These are phyloP conservation scores for Axis porcinus DNA, from an alignment of 2,113 vertebrate species.

Conservation along the genomic window DNA sequence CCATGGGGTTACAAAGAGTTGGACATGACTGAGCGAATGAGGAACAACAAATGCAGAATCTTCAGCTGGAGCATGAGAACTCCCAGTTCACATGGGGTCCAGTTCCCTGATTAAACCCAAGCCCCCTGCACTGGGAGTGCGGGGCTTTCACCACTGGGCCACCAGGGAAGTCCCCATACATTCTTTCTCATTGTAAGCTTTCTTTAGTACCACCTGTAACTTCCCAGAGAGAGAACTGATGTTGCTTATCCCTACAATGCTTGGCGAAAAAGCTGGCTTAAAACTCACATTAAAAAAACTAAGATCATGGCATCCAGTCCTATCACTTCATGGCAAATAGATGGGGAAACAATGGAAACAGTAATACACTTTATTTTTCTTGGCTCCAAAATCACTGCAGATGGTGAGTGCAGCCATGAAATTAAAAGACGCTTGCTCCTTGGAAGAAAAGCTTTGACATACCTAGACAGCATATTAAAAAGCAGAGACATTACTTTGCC, in stretches of 20 bases:
- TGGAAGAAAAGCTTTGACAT: not conserved
- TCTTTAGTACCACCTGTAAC: not conserved
- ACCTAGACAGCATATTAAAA: not conserved
- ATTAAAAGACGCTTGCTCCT: not conserved
- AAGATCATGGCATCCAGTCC: not conserved
- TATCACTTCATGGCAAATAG: not conserved
- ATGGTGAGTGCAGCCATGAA: not conserved
- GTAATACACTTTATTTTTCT: not conserved
- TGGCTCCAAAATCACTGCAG: not conserved
- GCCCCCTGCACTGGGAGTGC: not conserved
- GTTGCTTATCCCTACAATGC: not conserved
- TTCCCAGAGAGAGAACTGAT: not conserved
- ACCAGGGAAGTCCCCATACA: not conserved
- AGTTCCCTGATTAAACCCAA: not conserved
- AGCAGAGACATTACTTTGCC: not conserved
- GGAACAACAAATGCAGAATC: not conserved
- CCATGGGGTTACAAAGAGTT: not conserved
- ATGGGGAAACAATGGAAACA: not conserved
- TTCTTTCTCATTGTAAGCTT: not conserved
- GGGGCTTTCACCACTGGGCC: not conserved
- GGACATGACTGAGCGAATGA: not conserved
- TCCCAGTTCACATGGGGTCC: not conserved
- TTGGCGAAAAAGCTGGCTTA: not conserved
- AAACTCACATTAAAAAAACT: not conserved
- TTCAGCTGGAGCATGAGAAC: not conserved